Base-by-base conservation (phyloP, 1,140 invertebrate species). In the Brachionus asplanchnoidis region DNA sequence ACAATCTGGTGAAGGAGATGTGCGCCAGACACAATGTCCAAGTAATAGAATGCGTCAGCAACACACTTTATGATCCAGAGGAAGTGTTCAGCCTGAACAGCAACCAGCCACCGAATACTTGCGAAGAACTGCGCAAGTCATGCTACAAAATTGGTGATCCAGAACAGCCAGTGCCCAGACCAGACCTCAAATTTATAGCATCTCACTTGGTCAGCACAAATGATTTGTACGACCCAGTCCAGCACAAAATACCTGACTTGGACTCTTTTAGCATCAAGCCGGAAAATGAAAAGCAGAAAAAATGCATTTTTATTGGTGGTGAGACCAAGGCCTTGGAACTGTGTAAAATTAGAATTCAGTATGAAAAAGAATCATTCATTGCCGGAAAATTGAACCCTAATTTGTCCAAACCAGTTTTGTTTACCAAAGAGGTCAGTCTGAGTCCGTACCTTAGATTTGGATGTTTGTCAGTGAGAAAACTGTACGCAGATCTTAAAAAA, bases 401-500 rank as follows among this genome's bases (percentile, higher is more conserved):
- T 82, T 93, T 93, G 87, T 91, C 91, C 2, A 91, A 90, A 86
- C 93, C 93, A 0, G 93, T 94, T 86, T 89, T 94, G 28, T 87
- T 92, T 26, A 93, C 92, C 0, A 91, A 91, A 20, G 92, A 93
- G 0, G 91, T 93, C 84, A 93, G 93, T 50, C 88, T 94, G 86
- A 93, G 93, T 86, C 92, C 85, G 7, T 87, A 89, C 85, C 88
- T 94, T 9, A 89, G 93, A 3, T 93, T 93, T 87, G 89, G 93
- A 91, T 93, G 88, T 86, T 56, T 89, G 23, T 89, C 88, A 23
- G 85, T 89, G 20, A 85, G 88, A 2, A 87, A 85, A 53, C 87
- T 89, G 42, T 89, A 88, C 85, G 89, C 88, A 88, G 79, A 60
- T 12, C 86, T 89, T 26, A 86, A 84, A n/a, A 84, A 86, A 68